Conservation (phyloP, 2,888 invertebrate genomes). For the Melanostoma mellinum region DNA sequence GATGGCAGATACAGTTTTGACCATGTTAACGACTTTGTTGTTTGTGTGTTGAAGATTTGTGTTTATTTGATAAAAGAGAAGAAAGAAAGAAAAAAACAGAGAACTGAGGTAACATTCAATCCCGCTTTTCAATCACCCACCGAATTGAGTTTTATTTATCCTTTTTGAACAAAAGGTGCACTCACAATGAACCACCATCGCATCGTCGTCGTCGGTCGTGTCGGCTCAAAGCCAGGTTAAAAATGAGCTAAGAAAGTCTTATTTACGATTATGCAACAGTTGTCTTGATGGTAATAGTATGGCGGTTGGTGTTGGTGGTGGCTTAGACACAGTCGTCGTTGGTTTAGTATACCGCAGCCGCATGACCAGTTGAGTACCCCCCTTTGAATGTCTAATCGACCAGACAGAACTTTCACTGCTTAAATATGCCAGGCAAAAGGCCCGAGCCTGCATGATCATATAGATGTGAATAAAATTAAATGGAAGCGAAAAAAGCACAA, state of each 20-base stretch:
- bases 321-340: conserved; percentile 30
- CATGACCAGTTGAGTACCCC: conserved; percentile 52
- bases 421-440: conserved; percentile 61
- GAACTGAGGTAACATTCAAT: conserved; percentile 35
- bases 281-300: conserved; percentile 38
- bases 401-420: conserved; percentile 72
- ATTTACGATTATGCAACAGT: conserved; percentile 66
- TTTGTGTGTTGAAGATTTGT: conserved; percentile 15
- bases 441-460: conserved; percentile 50
- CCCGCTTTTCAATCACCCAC: conserved; percentile 52
- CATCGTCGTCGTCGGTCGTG: not conserved
- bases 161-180: conserved; percentile 55
- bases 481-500: not conserved
- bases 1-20: conserved; percentile 25
- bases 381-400: conserved; percentile 64
- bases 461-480: conserved; percentile 52
- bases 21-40: conserved; percentile 41
- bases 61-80: conserved; percentile 36
- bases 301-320: conserved; percentile 4
- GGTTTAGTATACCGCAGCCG: conserved; percentile 38
- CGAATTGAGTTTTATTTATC: conserved; percentile 47
- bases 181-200: conserved; percentile 39
- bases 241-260: conserved; percentile 60
- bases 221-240: not conserved
- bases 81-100: no score